Conservation (phyloP, 2,797 vertebrate genomes). For the Phrynocephalus forsythii region DNA sequence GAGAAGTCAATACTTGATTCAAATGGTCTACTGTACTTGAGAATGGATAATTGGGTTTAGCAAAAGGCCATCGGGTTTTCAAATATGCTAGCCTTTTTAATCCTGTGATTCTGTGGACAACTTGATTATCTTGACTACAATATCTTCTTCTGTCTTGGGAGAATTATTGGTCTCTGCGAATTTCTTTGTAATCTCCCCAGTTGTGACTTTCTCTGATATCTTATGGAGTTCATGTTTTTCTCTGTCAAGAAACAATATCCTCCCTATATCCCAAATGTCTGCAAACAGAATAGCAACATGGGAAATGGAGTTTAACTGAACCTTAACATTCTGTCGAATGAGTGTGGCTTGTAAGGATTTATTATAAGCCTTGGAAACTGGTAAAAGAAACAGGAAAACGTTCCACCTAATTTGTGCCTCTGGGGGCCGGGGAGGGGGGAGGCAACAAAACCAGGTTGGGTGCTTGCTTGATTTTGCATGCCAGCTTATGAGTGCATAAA, state of each 20-base stretch:
- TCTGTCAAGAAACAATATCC: too few relatives aligned
- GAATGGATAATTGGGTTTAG: too few relatives aligned
- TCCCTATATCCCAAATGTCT: neutral
- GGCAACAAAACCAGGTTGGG: neutral
- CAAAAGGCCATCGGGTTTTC: neutral
- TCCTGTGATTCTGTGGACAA: neutral
- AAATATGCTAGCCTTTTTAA: neutral
- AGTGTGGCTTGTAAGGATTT: constrained; percentile 7
- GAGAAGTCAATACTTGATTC: too few relatives aligned
- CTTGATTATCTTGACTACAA: neutral
- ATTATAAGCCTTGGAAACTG: neutral
- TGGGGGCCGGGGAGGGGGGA: neutral
- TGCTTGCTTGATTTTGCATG: constrained; percentile 34
- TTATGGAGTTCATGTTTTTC: neutral
- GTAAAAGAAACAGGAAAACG: constrained; percentile 16
- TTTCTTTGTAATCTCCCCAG: neutral
- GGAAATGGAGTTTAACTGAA: neutral
- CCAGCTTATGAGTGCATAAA: constrained; percentile 41
- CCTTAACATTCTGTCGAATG: neutral
- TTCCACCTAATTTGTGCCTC: constrained; percentile 12
- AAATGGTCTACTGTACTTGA: too few relatives aligned
- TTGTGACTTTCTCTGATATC: neutral
- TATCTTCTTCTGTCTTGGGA: neutral
- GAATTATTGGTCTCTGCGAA: neutral
- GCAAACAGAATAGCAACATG: neutral